phyloP scores from a whole-genome alignment of 1,140 invertebrate species.

The Kradibia gibbosae region DNA sequence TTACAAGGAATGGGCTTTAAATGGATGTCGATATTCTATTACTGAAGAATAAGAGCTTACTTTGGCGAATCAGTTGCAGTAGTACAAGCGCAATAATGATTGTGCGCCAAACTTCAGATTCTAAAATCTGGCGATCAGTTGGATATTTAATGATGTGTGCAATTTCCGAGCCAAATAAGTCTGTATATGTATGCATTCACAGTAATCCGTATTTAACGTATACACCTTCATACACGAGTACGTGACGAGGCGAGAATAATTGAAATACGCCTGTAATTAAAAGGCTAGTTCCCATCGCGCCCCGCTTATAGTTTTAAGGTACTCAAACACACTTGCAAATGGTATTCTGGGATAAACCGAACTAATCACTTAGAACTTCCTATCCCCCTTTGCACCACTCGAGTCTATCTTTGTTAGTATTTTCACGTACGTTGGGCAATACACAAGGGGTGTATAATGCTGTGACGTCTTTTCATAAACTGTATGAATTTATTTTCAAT shows the following conservation, averaged over 20 bases:
- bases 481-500: background rate
- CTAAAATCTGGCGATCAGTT: background rate
- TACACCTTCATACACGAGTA: background rate
- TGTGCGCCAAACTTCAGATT: background rate
- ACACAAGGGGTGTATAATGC: background rate
- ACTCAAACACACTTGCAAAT: background rate
- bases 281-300: background rate
- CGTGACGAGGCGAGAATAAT: slow-evolving; percentile 15
- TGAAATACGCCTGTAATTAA: slow-evolving; percentile 38
- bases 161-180: background rate
- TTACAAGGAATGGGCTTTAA: no score
- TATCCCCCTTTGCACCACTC: background rate
- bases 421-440: background rate
- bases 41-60: no score
- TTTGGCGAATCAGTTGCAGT: background rate
- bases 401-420: background rate
- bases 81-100: slow-evolving; percentile 10
- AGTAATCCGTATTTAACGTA: background rate
- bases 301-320: background rate
- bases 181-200: background rate
- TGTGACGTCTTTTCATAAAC: background rate
- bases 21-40: no score
- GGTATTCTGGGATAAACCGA: slow-evolving; percentile 4
- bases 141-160: slow-evolving; percentile 7
- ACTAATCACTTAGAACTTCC: background rate